phyloP scores from a whole-genome alignment of 2,888 invertebrate genomes.

The Athrips mouffetella region DNA sequence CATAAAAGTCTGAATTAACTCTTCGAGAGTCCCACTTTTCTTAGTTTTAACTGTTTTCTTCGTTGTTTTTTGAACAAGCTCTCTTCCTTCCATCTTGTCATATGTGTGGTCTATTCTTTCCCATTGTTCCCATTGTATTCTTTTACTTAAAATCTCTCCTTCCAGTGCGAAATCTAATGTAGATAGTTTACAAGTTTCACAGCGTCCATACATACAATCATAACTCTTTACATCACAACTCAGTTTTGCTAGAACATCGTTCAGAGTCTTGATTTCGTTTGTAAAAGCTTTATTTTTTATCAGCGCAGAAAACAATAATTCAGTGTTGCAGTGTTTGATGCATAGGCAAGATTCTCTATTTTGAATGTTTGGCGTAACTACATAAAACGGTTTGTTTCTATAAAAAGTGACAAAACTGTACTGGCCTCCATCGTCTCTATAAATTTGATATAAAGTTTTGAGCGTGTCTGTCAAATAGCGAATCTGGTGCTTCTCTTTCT shows the following conservation, averaged over 20 bases:
- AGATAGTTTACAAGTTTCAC: background rate
- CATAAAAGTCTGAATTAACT: background rate
- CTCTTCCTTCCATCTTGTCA: slow-evolving; percentile 1
- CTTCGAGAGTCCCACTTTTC: background rate
- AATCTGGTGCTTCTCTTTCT: slow-evolving; percentile 15
- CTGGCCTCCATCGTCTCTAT: slow-evolving; percentile 14
- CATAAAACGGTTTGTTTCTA: slow-evolving; percentile 17
- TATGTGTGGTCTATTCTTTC: slow-evolving; percentile 6
- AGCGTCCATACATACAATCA: slow-evolving; percentile 6
- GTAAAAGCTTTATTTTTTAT: background rate
- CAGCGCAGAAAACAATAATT: slow-evolving; percentile 3
- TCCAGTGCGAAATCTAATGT: background rate
- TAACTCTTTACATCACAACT: background rate
- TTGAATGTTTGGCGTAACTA: slow-evolving; percentile 14
- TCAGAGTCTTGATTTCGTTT: background rate
- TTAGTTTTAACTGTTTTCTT: background rate
- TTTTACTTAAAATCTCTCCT: background rate
- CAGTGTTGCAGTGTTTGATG: slow-evolving; percentile 20
- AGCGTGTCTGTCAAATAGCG: slow-evolving; percentile 14
- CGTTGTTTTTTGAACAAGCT: slow-evolving; percentile 5
- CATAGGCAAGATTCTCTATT: slow-evolving; percentile 16
- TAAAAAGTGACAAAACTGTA: slow-evolving; percentile 15
- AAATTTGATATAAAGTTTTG: slow-evolving; percentile 14
- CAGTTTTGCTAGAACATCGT: background rate
- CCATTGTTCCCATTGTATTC: slow-evolving; percentile 12